Base-by-base conservation (phyloP, 2,888 invertebrate species). In the Trachelus stipa region DNA sequence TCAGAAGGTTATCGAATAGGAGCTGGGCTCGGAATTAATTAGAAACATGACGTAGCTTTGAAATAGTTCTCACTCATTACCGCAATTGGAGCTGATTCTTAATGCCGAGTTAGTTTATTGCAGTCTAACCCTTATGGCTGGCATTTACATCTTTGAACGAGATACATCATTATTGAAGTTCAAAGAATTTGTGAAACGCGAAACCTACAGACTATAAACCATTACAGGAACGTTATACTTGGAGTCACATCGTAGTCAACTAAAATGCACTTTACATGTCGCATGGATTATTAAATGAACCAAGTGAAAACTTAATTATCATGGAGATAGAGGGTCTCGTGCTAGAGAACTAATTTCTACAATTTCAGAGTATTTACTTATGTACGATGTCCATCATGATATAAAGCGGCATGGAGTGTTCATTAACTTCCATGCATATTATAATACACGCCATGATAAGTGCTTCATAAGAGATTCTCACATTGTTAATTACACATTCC, bases 221-320 rank as follows among this genome's bases (percentile, higher is more conserved):
- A 15, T 40, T 40, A 40, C 6, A 40, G 6, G 2, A 40, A 40
- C 40, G 15, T 40, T 15, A 23, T 23, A 56, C 23, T 56, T 6
- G 9, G 56, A 23, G 23, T 15, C 23, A 56, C 56, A 56, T 23
- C 9, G 68, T 12, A 34, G 40, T 30, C 12, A 68, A 34, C 78
- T 77, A 80, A 78, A 78, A 83, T 84, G 85, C 82, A 82, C 82
- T 86, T 84, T 82, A 79, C 81, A 75, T 80, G 83, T 81, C 79
- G 80, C 77, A 80, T 85, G 79, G 80, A 85, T 85, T 85, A 83
- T 82, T 82, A 81, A 86, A 82, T 80, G 80, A 79, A 81, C 81
- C 77, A 80, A 83, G 83, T 80, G 77, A 85, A 56, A 85, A 86
- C 79, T 75, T 81, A 82, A 85, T 86, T 85, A 84, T 83, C 82